These are phyloP conservation scores for Phyllotreta striolata DNA, from an alignment of 2,888 invertebrate genomes.

Conservation along the genomic window DNA sequence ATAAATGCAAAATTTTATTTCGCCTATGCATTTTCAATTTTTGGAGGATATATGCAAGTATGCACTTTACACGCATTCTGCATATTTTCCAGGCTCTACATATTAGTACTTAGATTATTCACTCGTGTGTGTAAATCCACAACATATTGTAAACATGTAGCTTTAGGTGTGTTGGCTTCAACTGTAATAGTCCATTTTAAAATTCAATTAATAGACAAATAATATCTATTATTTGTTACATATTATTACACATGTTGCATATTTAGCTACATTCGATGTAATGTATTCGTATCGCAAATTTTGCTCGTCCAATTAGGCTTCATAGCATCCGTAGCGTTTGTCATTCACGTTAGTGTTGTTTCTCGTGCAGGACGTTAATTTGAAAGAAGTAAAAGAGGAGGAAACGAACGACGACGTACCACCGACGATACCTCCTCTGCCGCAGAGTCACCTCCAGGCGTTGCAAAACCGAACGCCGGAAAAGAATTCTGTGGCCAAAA, in stretches of 20 bases:
- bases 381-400: conserved; percentile 52
- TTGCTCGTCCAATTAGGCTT: conserved; percentile 11
- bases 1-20: too few species aligned
- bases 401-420: conserved; percentile 51
- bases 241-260: too few species aligned
- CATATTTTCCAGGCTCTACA: too few species aligned
- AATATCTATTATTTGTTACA: too few species aligned
- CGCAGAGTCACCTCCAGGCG: conserved; percentile 58
- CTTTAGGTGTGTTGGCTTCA: conserved; percentile 7
- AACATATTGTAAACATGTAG: conserved; percentile 6
- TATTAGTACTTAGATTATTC: not conserved
- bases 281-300: too few species aligned
- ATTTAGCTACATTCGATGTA: too few species aligned
- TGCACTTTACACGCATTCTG: too few species aligned
- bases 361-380: conserved; percentile 54
- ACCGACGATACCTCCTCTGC: conserved; percentile 60
- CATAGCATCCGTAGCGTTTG: conserved; percentile 27
- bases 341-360: conserved; percentile 32
- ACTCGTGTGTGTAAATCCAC: conserved; percentile 4
- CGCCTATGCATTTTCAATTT: too few species aligned
- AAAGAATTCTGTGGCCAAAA: conserved; percentile 59
- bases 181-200: not conserved
- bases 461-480: conserved; percentile 54
- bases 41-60: too few species aligned
- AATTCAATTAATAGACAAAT: too few species aligned